phyloP scores from a whole-genome alignment of 2,888 invertebrate species.

The Drosophila yooni region DNA sequence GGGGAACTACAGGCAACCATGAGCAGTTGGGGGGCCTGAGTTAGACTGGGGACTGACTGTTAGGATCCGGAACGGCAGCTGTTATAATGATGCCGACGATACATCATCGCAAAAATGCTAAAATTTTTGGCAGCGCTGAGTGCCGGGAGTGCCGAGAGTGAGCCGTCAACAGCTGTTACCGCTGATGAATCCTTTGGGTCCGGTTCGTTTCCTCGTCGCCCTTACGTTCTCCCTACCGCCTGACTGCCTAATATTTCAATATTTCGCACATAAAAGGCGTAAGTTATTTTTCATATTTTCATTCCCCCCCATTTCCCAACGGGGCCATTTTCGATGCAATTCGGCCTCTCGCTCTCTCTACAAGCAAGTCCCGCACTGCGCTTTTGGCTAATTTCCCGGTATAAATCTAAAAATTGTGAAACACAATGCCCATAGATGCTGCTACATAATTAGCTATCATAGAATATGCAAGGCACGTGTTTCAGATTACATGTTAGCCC shows the following conservation, averaged over 20 bases:
- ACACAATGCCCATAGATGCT: constrained; percentile 39
- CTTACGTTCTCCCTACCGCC: neutral
- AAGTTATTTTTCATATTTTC: constrained; percentile 77
- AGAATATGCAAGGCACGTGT: constrained; percentile 74
- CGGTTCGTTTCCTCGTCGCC: constrained; percentile 38
- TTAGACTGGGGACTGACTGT: constrained; percentile 43
- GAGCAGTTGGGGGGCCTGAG: neutral
- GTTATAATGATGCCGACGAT: constrained; percentile 80
- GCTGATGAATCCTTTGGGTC: constrained; percentile 81
- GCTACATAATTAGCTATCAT: constrained; percentile 75
- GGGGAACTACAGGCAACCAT: constrained; percentile 32
- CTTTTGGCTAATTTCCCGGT: constrained; percentile 68
- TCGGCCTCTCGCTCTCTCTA: neutral
- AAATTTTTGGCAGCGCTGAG: constrained; percentile 71
- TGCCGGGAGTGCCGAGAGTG: constrained; percentile 30
- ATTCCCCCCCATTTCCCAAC: constrained; percentile 19
- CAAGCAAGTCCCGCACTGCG: constrained; percentile 23
- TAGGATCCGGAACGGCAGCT: constrained; percentile 66
- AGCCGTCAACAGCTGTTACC: constrained; percentile 78
- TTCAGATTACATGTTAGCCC: constrained; percentile 45
- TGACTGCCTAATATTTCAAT: constrained; percentile 75
- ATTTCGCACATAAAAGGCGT: constrained; percentile 80
- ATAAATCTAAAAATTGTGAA: constrained; percentile 69
- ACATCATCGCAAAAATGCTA: constrained; percentile 82
- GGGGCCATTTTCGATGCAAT: constrained; percentile 23